A percentile compares a stretch with the other conserved stretches of the same genome.
These are phyloP conservation scores for Blastobasis adustella DNA, from an alignment of 2,888 invertebrate species.

Conservation along the genomic window DNA sequence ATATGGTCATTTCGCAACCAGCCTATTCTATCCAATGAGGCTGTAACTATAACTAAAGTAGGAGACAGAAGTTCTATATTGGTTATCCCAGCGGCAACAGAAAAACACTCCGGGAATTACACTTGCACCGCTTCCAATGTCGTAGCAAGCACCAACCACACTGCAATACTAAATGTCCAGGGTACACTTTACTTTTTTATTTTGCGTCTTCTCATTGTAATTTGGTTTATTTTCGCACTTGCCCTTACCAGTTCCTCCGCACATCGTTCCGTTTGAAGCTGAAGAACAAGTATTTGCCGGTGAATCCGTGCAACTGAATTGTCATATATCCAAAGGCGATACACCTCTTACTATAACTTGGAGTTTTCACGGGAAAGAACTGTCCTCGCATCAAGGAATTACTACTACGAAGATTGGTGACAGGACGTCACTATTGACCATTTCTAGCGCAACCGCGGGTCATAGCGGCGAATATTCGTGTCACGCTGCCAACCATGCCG, in stretches of 20 bases:
- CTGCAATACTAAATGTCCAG: constrained; percentile 78
- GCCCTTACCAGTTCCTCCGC: constrained; percentile 72
- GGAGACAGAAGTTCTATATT: constrained; percentile 77
- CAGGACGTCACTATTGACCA: constrained; percentile 78
- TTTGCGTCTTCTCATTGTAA: constrained; percentile 26
- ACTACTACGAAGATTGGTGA: constrained; percentile 76
- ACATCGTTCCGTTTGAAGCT: constrained; percentile 77
- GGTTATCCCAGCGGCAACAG: constrained; percentile 79
- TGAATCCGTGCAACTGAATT: constrained; percentile 77
- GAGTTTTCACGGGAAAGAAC: constrained; percentile 80
- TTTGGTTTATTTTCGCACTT: constrained; percentile 30
- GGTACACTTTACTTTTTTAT: constrained; percentile 62
- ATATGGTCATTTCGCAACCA: constrained; percentile 81
- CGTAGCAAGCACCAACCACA: constrained; percentile 78
- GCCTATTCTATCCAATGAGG: constrained; percentile 51
- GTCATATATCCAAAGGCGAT: constrained; percentile 80
- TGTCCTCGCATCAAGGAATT: constrained; percentile 71
- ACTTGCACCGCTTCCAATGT: constrained; percentile 83
- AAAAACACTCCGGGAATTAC: constrained; percentile 83
- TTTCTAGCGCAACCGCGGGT: constrained; percentile 76
- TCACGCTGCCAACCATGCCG: constrained; percentile 79
- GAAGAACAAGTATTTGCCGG: constrained; percentile 78
- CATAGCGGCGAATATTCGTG: constrained; percentile 84
- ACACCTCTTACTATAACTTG: constrained; percentile 82
- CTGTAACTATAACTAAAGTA: constrained; percentile 70